phyloP scores from a whole-genome alignment of 2,888 invertebrate species.

The Zygothrica quintamaculata region DNA sequence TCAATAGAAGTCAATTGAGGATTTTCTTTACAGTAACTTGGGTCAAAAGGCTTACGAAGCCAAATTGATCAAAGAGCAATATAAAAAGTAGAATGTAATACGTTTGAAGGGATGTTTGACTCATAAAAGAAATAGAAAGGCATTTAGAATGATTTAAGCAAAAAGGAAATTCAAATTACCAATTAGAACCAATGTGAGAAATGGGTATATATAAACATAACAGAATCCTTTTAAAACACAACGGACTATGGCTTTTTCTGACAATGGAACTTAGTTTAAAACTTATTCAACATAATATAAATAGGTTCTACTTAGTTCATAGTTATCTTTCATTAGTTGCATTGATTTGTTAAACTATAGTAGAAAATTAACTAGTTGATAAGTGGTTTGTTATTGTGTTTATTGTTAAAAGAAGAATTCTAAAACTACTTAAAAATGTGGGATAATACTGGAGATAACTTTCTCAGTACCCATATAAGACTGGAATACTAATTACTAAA shows the following conservation, averaged over 20 bases:
- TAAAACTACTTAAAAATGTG: constrained; percentile 22
- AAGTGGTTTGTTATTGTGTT: constrained; percentile 61
- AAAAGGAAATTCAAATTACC: no score
- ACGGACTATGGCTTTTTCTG: no score
- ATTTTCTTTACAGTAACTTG: constrained; percentile 45
- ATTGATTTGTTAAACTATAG: constrained; percentile 2
- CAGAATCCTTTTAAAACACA: no score
- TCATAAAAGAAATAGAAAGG: no score
- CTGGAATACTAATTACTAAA: constrained; percentile 23
- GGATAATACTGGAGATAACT: constrained; percentile 7
- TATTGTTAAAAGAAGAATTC: constrained; percentile 27
- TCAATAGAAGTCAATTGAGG: constrained; percentile 47
- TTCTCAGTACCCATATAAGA: constrained; percentile 23
- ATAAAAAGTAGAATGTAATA: no score
- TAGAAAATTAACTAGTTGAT: constrained; percentile 57
- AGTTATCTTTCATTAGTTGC: constrained; percentile 7
- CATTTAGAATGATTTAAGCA: no score
- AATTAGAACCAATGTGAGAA: no score
- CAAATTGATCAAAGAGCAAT: neutral
- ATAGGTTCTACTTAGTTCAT: constrained; percentile 19
- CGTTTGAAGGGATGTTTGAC: no score
- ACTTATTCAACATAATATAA: no score
- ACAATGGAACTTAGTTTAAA: no score
- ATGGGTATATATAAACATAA: no score
- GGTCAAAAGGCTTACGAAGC: constrained; percentile 38